phyloP scores from a whole-genome alignment of 2,888 invertebrate genomes.

The Venusia cambrica region DNA sequence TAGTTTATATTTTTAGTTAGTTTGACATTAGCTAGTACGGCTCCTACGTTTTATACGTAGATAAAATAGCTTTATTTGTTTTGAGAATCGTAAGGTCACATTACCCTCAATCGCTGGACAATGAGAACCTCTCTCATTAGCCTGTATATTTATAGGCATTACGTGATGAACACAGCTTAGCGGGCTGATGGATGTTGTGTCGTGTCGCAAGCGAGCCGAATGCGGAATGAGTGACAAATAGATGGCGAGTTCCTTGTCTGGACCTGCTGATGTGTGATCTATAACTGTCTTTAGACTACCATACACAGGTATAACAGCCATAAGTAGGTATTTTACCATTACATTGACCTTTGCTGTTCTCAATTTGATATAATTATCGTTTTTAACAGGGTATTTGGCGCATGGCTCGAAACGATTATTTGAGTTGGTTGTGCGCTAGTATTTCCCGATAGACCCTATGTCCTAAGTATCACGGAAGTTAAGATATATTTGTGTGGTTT shows the following conservation, averaged over 20 bases:
- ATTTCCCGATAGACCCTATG: no score
- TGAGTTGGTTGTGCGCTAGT: no score
- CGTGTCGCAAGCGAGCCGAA: slow-evolving; percentile 39
- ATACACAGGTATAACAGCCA: no score
- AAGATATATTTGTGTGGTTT: no score
- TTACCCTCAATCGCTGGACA: slow-evolving; percentile 4
- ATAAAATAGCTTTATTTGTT: slow-evolving; percentile 1
- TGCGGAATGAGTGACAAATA: slow-evolving; percentile 40
- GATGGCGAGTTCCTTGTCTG: slow-evolving; percentile 25
- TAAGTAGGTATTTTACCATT: slow-evolving; percentile 8
- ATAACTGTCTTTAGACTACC: slow-evolving; percentile 15
- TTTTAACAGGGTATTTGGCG: no score
- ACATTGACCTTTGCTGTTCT: slow-evolving; percentile 4
- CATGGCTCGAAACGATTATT: no score
- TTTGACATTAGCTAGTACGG: background rate
- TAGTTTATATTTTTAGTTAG: no score
- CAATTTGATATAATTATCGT: no score
- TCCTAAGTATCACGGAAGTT: no score
- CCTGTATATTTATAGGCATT: slow-evolving; percentile 52
- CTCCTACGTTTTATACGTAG: background rate
- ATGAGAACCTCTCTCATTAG: slow-evolving; percentile 39
- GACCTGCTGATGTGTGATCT: slow-evolving; percentile 23
- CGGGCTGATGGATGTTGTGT: slow-evolving; percentile 58
- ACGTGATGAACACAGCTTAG: slow-evolving; percentile 54
- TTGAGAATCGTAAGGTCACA: slow-evolving; percentile 3